Conservation (phyloP, 2,888 invertebrate species). For the Pediacus dermestoides region DNA sequence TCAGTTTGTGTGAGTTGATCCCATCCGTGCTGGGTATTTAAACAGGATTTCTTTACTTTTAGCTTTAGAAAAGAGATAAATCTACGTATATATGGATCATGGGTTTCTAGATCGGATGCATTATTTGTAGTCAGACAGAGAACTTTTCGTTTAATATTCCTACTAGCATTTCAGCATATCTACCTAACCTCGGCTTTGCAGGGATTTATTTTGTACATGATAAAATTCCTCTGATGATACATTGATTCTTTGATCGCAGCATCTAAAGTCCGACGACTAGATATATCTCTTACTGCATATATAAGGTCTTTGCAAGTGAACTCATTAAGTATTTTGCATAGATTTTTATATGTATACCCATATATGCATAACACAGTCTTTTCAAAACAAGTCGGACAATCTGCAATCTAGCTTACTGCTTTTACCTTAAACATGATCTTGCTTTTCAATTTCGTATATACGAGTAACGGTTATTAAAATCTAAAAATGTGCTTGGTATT, state of each 20-base stretch:
- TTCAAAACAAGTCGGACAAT: not conserved
- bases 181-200: constrained; percentile 32
- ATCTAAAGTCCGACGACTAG: constrained; percentile 19
- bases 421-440: not conserved
- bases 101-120: constrained; percentile 17
- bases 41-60: constrained; percentile 9
- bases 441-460: not conserved
- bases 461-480: no score
- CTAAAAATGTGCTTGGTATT: no score
- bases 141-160: constrained; percentile 27
- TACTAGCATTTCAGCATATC: constrained; percentile 29
- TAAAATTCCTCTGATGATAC: constrained; percentile 37
- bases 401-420: not conserved
- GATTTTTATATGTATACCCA: constrained; percentile 3
- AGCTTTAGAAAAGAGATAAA: constrained; percentile 10
- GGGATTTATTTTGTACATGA: constrained; percentile 36
- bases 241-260: constrained; percentile 34
- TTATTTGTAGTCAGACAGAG: constrained; percentile 18
- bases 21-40: constrained; percentile 9
- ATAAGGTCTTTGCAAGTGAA: constrained; percentile 12
- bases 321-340: constrained; percentile 11
- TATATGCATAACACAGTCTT: not conserved
- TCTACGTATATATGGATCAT: constrained; percentile 12
- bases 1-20: constrained; percentile 9
- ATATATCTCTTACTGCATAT: constrained; percentile 12